Percentiles rank a stretch among this genome's conserved stretches.
phyloP scores from a whole-genome alignment of 2,888 invertebrate species.

The Dendrolimus houi region DNA sequence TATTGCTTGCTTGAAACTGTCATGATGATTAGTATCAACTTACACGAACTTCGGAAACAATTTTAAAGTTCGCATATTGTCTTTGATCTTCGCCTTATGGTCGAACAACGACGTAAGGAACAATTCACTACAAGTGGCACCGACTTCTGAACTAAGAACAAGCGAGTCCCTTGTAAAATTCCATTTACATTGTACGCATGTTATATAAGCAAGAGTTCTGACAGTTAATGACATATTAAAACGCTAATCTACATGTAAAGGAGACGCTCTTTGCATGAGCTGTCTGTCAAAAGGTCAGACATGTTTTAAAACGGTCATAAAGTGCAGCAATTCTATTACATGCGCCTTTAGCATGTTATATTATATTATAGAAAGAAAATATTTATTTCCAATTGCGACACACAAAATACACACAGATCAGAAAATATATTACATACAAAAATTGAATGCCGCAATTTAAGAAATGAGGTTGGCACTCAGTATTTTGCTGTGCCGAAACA shows the following conservation, averaged over 20 bases:
- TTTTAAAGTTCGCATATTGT: not conserved
- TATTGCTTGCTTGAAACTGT: not conserved
- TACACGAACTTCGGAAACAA: not conserved
- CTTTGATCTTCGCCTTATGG: not conserved
- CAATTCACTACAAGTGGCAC: constrained; percentile 5
- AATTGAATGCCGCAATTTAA: no score
- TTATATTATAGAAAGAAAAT: no score
- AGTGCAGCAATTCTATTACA: no score
- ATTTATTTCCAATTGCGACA: no score
- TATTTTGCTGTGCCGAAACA: no score
- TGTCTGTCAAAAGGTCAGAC: not conserved
- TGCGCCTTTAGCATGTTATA: no score
- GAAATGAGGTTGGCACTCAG: no score
- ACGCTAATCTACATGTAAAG: constrained; percentile 2
- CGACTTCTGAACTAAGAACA: constrained; percentile 21
- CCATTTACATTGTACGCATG: constrained; percentile 33
- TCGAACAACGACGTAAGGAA: not conserved
- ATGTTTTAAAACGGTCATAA: no score
- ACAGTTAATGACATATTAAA: constrained; percentile 40
- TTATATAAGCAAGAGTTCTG: constrained; percentile 33
- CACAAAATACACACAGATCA: no score
- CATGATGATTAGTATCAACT: not conserved
- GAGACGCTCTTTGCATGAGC: constrained; percentile 18
- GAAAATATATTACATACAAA: no score
- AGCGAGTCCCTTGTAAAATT: constrained; percentile 27